phyloP scores from a whole-genome alignment of 2,113 vertebrate species.

The Micronisus gabar region DNA sequence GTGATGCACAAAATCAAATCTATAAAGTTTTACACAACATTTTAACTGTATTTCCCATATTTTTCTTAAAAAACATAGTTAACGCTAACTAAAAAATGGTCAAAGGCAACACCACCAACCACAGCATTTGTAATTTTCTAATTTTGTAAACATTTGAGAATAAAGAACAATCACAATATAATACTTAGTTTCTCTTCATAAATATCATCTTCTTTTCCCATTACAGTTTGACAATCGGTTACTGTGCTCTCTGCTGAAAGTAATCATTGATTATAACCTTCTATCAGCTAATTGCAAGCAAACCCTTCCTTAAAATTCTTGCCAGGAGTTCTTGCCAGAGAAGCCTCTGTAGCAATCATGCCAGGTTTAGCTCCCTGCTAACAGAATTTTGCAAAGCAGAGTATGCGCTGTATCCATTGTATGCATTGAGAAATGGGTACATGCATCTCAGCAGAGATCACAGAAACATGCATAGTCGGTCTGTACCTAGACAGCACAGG shows the following conservation, averaged over 20 bases:
- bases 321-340: neutral
- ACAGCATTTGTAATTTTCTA: neutral
- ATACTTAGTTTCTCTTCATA: neutral
- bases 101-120: neutral
- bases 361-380: neutral
- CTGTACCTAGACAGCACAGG: neutral
- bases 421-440: neutral
- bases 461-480: accelerated
- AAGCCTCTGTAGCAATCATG: neutral
- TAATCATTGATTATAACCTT: neutral
- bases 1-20: neutral
- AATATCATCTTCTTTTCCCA: neutral
- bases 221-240: neutral
- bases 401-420: neutral
- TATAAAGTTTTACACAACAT: neutral
- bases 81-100: neutral
- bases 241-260: neutral
- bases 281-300: neutral
- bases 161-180: neutral
- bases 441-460: neutral
- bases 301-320: neutral
- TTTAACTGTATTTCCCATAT: neutral
- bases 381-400: neutral
- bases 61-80: neutral
- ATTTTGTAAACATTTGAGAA: neutral